Evolutionary conservation across 2,797 vertebrate genomes (phyloP).

Genomic region (Hipposideros larvatus): DNA sequence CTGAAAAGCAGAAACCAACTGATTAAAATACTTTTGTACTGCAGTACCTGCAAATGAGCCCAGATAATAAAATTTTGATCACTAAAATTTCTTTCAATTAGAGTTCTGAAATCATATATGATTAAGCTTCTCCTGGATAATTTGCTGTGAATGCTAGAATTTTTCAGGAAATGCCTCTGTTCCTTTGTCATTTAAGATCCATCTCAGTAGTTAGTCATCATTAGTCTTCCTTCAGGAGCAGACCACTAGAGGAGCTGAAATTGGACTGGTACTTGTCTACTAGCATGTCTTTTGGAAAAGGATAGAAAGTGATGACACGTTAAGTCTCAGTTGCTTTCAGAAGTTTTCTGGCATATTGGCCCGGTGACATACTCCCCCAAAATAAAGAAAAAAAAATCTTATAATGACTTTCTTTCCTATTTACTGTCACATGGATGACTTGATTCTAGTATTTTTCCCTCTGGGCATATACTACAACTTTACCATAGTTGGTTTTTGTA

Average conservation of each 20-base stretch:
- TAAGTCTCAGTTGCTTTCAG: conserved; percentile 69
- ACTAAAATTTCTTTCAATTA: conserved; percentile 34
- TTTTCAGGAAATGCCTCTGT: not conserved
- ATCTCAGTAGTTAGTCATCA: conserved; percentile 62
- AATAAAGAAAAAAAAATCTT: conserved; percentile 73
- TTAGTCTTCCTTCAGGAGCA: conserved; percentile 60
- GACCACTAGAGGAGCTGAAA: conserved; percentile 53
- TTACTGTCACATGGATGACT: conserved; percentile 36
- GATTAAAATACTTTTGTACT: conserved; percentile 9
- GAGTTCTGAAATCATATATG: conserved; percentile 31
- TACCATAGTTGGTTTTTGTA: conserved; percentile 66
- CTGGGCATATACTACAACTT: conserved; percentile 34
- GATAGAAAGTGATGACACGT: conserved; percentile 73
- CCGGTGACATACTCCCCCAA: not conserved
- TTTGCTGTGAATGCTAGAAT: conserved; percentile 5
- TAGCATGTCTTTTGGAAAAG: conserved; percentile 54
- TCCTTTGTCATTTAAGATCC: conserved; percentile 57
- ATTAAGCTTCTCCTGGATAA: conserved; percentile 59
- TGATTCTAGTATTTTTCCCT: conserved; percentile 48
- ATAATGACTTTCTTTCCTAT: conserved; percentile 63
- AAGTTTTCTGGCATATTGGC: conserved; percentile 70
- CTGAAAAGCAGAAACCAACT: conserved; percentile 29
- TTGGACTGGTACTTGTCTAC: conserved; percentile 51
- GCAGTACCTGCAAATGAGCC: not conserved
- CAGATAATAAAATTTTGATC: conserved; percentile 48